Base-by-base conservation (phyloP, 2,797 vertebrate species). In the Molossus molossus region DNA sequence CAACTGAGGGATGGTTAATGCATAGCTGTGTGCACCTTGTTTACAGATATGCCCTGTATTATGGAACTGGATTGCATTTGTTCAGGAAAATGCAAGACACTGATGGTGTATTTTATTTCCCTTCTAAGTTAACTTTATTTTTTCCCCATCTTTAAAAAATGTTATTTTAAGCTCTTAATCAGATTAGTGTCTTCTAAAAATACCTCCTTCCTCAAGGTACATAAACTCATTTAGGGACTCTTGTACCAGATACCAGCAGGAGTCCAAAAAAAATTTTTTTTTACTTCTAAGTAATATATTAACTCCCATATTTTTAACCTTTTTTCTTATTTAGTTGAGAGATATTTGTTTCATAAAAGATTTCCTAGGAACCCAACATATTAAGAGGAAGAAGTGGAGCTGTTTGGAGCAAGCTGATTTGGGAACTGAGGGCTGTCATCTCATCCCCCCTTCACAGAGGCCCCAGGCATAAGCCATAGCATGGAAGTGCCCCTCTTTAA, bases 131-230 rank as follows among this genome's bases (percentile, higher is more conserved):
- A 64, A 48, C 37, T 65, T 84, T 76, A 58, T 58, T 81, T 73
- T 53, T 3, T 33, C 4, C 33, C 17, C 11, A 27, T 69, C 50
- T 60, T 70, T 33, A 87, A 33, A 75, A 91, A 69, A 53, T 57
- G 81, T 92, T 33, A 53, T 83, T 70, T 94, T 81, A 67, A 60
- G 17, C 17, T 77, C 12, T 58, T 87, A 62, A 60, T 37, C 3
- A 13, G 40, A 76, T 90, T 77, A 86, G 7, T 62, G 18, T 40
- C 69, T 87, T 82, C 79, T 90, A 86, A 73, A 79, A 89, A 33
- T 50, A 82, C n/a, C 18, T 72, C 25, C 57, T 25, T 82, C 60
- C 73, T 79, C 33, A 88, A 50, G 25, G 21, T 73, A 73, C 55
- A 48, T 55, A 37, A 82, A 92, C 72, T 73, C 29, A 70, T 57